Percentiles rank a stretch among this genome's conserved stretches.
These are phyloP conservation scores for Nymphalis polychloros DNA, from an alignment of 2,888 invertebrate species.

Conservation along the genomic window DNA sequence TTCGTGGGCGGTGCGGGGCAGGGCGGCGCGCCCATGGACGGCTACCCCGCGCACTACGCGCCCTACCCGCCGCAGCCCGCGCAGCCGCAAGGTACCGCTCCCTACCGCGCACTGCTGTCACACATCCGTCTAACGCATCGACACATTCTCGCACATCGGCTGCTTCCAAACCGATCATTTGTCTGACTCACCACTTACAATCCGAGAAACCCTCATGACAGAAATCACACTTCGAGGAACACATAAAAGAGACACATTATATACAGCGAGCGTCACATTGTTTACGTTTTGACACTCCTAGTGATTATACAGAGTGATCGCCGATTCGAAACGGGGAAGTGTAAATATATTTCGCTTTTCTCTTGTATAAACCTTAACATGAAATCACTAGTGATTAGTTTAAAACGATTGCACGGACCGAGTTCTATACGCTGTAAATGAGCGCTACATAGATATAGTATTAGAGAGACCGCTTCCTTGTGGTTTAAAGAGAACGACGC, in stretches of 20 bases:
- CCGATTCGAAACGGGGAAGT: not conserved
- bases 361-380: not conserved
- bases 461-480: constrained; percentile 45
- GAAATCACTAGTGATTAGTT: constrained; percentile 29
- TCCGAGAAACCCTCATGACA: too few species aligned
- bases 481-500: constrained; percentile 45
- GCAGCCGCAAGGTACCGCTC: constrained; percentile 86
- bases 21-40: constrained; percentile 88
- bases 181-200: not conserved
- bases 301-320: not conserved
- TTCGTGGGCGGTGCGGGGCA: constrained; percentile 89
- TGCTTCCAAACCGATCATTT: not conserved
- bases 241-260: too few species aligned
- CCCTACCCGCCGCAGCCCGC: constrained; percentile 86
- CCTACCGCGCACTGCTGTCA: too few species aligned
- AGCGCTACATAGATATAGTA: constrained; percentile 47
- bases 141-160: constrained; percentile 83
- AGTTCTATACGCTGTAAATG: constrained; percentile 50
- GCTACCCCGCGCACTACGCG: constrained; percentile 85
- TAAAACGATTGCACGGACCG: constrained; percentile 33
- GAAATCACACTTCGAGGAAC: too few species aligned
- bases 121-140: too few species aligned
- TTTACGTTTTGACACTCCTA: not conserved
- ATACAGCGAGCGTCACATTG: too few species aligned
- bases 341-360: constrained; percentile 9